Evolutionary conservation across 64 coral and sea anemone genomes (phyloP).

Genomic region (Stichodactyla helianthus): DNA sequence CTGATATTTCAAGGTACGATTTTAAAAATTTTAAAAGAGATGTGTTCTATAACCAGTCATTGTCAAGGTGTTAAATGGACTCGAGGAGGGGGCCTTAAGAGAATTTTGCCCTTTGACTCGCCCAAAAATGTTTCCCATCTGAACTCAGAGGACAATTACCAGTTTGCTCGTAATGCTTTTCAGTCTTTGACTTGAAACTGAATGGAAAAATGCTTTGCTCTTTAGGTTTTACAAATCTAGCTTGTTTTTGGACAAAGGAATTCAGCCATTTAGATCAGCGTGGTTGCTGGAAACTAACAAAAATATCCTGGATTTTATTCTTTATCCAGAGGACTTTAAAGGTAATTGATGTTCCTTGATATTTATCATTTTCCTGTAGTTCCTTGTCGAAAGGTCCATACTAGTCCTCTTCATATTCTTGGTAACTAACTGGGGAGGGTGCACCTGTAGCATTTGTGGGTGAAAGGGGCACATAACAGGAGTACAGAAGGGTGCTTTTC

Average conservation of each 20-base stretch:
- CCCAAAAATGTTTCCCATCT: no score
- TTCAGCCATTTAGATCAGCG: background rate
- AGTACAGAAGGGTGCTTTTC: no score
- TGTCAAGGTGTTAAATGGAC: no score
- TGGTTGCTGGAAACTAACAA: background rate
- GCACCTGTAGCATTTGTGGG: no score
- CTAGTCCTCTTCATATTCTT: background rate
- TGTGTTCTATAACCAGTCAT: no score
- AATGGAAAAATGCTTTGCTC: background rate
- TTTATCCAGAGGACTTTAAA: slow-evolving; percentile 7
- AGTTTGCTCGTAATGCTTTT: no score
- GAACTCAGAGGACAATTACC: no score
- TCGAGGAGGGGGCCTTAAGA: no score
- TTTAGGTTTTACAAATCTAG: slow-evolving; percentile 15
- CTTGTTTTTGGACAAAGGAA: background rate
- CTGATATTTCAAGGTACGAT: background rate
- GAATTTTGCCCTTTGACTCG: no score
- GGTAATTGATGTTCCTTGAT: background rate
- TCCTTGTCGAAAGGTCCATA: background rate
- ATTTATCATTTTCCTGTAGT: background rate
- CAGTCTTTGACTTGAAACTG: no score
- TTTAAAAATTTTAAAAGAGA: background rate
- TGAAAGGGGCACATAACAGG: no score
- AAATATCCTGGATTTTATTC: background rate
- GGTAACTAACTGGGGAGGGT: no score